Evolutionary conservation across 2,888 invertebrate species (phyloP).

Genomic region (Antheraea yamamai): DNA sequence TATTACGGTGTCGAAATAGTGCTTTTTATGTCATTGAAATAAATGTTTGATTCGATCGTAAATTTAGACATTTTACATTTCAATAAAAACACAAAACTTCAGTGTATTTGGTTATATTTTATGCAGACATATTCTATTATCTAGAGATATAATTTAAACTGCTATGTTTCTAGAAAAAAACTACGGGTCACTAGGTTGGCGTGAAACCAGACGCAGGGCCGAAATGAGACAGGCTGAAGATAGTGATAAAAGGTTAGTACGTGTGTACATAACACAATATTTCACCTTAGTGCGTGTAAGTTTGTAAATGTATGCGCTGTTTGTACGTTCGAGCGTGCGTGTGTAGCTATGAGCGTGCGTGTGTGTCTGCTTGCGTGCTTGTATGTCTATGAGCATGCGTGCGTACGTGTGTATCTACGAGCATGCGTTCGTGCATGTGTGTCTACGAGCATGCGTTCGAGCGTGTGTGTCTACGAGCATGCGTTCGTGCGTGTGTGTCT

Average conservation of each 20-base stretch:
- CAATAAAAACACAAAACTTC: too few relatives aligned
- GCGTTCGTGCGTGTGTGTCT: too few relatives aligned
- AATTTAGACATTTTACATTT: too few relatives aligned
- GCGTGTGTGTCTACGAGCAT: too few relatives aligned
- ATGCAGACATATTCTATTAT: too few relatives aligned
- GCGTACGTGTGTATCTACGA: neutral
- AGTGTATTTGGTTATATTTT: too few relatives aligned
- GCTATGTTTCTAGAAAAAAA: conserved; percentile 62
- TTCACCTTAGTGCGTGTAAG: neutral
- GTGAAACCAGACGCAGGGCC: conserved; percentile 76
- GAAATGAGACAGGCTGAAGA: conserved; percentile 85
- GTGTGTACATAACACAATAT: too few relatives aligned
- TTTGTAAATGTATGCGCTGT: neutral
- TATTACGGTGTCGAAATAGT: too few relatives aligned
- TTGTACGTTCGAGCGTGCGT: too few relatives aligned
- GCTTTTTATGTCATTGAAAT: too few relatives aligned
- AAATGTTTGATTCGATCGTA: too few relatives aligned
- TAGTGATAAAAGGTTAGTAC: conserved; percentile 58
- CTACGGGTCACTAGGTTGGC: conserved; percentile 77
- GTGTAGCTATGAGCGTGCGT: neutral
- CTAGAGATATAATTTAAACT: conserved; percentile 7
- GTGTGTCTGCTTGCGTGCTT: neutral
- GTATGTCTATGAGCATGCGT: neutral
- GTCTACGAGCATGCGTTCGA: too few relatives aligned
- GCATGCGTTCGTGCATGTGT: neutral